Conservation (phyloP, 2,797 vertebrate genomes). For the Cygnus olor region DNA sequence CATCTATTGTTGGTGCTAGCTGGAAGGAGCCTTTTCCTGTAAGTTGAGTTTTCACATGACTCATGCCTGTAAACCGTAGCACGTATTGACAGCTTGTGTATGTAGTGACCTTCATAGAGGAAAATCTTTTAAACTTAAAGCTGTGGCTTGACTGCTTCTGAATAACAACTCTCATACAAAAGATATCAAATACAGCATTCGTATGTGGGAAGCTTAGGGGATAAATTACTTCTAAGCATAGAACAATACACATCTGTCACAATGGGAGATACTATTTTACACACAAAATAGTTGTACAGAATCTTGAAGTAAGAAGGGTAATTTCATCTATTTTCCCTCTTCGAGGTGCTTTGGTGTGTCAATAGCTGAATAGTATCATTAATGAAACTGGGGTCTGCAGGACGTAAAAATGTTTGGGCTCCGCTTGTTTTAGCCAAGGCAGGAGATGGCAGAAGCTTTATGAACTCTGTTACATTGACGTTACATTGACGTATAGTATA, state of each 20-base stretch:
- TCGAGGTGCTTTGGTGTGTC: background rate
- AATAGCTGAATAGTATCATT: background rate
- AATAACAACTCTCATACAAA: background rate
- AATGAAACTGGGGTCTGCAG: background rate
- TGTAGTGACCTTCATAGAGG: background rate
- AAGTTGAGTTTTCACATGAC: constrained; percentile 69
- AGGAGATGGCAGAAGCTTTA: background rate
- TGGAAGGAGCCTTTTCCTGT: constrained; percentile 99
- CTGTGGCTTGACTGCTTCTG: background rate
- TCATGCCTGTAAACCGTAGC: background rate
- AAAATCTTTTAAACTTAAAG: background rate
- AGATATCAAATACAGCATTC: background rate
- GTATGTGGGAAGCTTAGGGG: background rate
- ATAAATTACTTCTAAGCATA: background rate
- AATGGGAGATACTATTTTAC: background rate
- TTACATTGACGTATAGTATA: background rate
- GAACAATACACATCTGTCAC: background rate
- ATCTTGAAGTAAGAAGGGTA: too few species aligned
- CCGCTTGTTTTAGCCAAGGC: background rate
- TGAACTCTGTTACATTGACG: background rate
- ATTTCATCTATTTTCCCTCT: background rate
- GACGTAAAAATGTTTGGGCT: background rate
- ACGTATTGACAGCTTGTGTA: background rate
- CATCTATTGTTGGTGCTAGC: constrained; percentile 97
- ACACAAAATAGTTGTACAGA: background rate